Evolutionary conservation across 2,113 vertebrate species (phyloP).

Genomic region (Indri indri): DNA sequence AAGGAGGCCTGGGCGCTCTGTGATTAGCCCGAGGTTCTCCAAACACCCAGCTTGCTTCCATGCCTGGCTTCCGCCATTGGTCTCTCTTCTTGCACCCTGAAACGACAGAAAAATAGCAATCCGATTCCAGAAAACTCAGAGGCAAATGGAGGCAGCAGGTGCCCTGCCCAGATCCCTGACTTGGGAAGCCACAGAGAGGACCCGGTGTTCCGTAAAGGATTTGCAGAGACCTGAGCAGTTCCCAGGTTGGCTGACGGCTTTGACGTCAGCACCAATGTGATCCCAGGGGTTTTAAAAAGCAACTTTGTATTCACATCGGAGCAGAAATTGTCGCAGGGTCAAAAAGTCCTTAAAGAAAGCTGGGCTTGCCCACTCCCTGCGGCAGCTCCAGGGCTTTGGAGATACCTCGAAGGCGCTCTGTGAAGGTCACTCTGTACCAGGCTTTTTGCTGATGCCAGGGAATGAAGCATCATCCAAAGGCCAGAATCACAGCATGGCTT

Average conservation of each 20-base stretch:
- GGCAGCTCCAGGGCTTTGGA: neutral
- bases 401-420: neutral
- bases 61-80: slow-evolving; percentile 3
- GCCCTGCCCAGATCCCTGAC: slow-evolving; percentile 88
- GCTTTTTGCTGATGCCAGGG: neutral
- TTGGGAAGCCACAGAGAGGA: slow-evolving; percentile 91
- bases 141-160: slow-evolving; percentile 83
- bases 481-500: neutral
- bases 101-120: slow-evolving; percentile 74
- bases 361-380: neutral
- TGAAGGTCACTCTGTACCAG: neutral
- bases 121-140: slow-evolving; percentile 84
- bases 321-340: slow-evolving; percentile 83
- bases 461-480: neutral
- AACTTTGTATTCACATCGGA: slow-evolving; percentile 81
- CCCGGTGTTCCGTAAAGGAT: slow-evolving; percentile 88
- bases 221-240: slow-evolving; percentile 89
- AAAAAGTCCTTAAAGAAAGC: slow-evolving; percentile 65
- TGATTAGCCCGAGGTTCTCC: neutral
- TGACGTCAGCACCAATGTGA: slow-evolving; percentile 84
- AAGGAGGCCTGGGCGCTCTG: neutral
- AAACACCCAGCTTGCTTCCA: neutral
- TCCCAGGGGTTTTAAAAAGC: slow-evolving; percentile 86
- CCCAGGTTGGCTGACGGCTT: slow-evolving; percentile 88
- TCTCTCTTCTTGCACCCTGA: slow-evolving; percentile 72